Evolutionary conservation across 37 sponge, comb jelly and placozoan genomes (phyloP), one percentile per base, ranked within the genome.

Genomic region (Axinella damicornis): DNA sequence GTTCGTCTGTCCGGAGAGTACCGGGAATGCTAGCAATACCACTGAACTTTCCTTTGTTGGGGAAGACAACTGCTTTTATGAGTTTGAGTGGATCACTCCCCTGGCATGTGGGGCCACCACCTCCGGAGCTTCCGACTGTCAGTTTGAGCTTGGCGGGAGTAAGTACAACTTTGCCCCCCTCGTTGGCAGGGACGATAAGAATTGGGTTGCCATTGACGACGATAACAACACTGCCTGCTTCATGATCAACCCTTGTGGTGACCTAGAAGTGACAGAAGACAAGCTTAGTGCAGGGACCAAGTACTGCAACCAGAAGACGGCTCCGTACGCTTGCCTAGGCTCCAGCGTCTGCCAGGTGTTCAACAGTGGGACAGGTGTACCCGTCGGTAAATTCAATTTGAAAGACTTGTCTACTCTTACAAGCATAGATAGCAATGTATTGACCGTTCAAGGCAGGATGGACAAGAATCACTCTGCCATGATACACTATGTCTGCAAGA

Each of bases 11-110:
- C 80, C 81, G 0, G 57, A 80, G 30, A 52, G 80, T 40, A 72
- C 80, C 21, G 53, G 71, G 18, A 54, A 39, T 30, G 4, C 22
- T 15, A 31, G 46, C 25, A 71, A 64, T 39, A 53, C 75, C 12
- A 80, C 54, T 55, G 56, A 65, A 0, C 22, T 84, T 5, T 34
- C 64, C 18, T 89, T 79, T 74, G 57, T 80, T 34, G 80, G 65
- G 0, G 89, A 88, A 31, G 77, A 85, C n/a, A 65, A 88, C 56
- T 92, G 93, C 52, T 71, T 88, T 30, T 92, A 92, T 64, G 35
- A 76, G 64, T 92, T 92, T 75, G 85, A 88, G 78, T 92, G 93
- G 93, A 70, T 87, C 20, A 85, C 93, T 59, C 70, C 76, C 2
- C 64, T 84, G 0, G 93, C 93, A 18, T 92, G 93, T 67, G 46